phyloP scores from a whole-genome alignment of 2,113 vertebrate genomes.

The Tachuris rubrigastra region DNA sequence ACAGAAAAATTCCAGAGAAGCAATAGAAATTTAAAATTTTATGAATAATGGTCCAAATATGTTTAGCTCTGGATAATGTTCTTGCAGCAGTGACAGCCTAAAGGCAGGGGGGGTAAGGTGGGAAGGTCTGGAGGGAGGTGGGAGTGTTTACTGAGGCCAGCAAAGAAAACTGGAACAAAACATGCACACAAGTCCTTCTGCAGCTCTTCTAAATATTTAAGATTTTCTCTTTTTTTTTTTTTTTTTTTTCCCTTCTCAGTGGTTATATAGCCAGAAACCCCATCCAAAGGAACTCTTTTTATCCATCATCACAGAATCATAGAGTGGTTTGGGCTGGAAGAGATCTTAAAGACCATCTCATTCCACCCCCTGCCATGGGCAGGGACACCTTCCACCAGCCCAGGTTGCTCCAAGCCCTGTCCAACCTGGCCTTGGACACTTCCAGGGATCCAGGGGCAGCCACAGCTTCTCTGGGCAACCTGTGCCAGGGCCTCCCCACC shows the following conservation, averaged over 20 bases:
- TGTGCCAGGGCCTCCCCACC: background rate
- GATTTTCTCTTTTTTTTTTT: background rate
- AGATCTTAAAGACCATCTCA: background rate
- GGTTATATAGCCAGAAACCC: background rate
- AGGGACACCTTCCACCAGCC: background rate
- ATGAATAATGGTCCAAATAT: background rate
- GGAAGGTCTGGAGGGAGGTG: background rate
- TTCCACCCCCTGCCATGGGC: background rate
- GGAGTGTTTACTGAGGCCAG: background rate
- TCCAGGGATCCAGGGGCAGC: background rate
- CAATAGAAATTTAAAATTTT: background rate
- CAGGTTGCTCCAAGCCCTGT: accelerated
- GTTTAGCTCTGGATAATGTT: background rate
- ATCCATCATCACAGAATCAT: background rate
- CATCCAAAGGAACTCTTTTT: background rate
- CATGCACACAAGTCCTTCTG: background rate
- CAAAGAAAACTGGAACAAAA: background rate
- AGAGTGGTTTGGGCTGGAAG: background rate
- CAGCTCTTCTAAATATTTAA: background rate
- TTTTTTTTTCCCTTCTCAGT: background rate
- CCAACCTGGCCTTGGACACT: background rate
- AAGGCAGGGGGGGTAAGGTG: background rate
- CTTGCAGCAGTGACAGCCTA: background rate
- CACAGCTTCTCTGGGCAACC: background rate
- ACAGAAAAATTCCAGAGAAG: background rate